A percentile compares a stretch with the other conserved stretches of the same genome.
Evolutionary conservation across 2,888 invertebrate species (phyloP).

Genomic region (Cataglyphis cursor): DNA sequence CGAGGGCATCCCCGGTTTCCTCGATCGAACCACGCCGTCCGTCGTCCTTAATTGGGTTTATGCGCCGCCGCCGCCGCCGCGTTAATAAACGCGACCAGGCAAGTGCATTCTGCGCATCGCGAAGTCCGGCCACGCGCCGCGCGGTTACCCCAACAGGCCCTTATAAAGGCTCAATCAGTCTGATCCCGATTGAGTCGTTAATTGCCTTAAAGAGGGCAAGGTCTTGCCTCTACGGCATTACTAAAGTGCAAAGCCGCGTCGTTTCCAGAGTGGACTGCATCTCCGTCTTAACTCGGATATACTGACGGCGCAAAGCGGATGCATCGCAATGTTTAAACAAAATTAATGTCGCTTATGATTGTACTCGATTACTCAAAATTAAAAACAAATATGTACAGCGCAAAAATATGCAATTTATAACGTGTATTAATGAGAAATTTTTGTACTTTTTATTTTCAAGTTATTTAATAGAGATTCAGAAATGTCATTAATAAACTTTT

Average conservation of each 20-base stretch:
- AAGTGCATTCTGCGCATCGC: constrained; percentile 82
- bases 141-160: constrained; percentile 74
- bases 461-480: not conserved
- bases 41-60: constrained; percentile 79
- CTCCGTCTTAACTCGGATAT: constrained; percentile 22
- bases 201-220: constrained; percentile 84
- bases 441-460: not conserved
- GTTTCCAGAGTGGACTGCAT: constrained; percentile 11
- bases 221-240: constrained; percentile 74
- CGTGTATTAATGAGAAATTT: not conserved
- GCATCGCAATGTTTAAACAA: not conserved
- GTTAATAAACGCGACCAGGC: constrained; percentile 81
- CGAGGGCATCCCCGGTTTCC: constrained; percentile 72
- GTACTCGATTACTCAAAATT: not conserved
- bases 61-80: constrained; percentile 70
- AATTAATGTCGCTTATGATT: not conserved
- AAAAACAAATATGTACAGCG: not conserved
- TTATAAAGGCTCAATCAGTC: constrained; percentile 83
- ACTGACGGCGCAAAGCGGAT: not conserved
- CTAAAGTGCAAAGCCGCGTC: constrained; percentile 76
- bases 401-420: constrained; percentile 3
- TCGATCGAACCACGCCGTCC: constrained; percentile 44
- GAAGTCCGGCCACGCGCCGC: constrained; percentile 81
- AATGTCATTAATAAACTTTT: constrained; percentile 1
- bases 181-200: constrained; percentile 84